Conservation (phyloP, 2,113 vertebrate genomes). For the Datnioides undecimradiatus region DNA sequence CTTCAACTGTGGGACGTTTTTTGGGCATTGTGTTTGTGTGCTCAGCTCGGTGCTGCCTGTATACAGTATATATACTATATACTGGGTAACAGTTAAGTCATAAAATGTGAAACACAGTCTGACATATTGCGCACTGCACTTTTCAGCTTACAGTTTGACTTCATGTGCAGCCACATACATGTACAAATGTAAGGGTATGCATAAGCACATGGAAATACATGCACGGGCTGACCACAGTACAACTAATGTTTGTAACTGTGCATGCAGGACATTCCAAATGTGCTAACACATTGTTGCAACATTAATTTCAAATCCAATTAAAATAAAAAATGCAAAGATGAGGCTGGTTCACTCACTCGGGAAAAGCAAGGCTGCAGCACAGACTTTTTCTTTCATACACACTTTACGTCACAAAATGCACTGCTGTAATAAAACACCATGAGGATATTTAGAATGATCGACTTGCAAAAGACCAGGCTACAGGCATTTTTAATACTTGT, state of each 20-base stretch:
- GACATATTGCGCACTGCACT: neutral
- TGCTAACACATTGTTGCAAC: neutral
- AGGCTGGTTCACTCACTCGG: neutral
- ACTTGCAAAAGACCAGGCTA: neutral
- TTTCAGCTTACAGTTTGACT: neutral
- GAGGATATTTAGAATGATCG: conserved; percentile 4
- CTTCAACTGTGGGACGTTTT: neutral
- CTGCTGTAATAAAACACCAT: neutral
- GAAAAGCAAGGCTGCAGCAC: neutral
- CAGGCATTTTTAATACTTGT: neutral
- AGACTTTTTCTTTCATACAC: neutral
- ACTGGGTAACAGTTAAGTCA: neutral
- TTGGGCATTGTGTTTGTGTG: neutral
- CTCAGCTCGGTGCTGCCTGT: conserved; percentile 5
- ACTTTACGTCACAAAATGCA: neutral
- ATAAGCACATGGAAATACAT: neutral
- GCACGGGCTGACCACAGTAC: neutral
- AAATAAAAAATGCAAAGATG: neutral
- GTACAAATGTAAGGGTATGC: neutral
- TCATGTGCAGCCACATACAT: neutral
- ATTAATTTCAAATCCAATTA: neutral
- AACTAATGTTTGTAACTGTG: neutral
- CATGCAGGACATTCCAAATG: neutral
- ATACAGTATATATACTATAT: too few species aligned
- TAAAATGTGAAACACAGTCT: neutral